Evolutionary conservation across 1,140 invertebrate genomes (phyloP).

Genomic region (Drosophila kikkawai): DNA sequence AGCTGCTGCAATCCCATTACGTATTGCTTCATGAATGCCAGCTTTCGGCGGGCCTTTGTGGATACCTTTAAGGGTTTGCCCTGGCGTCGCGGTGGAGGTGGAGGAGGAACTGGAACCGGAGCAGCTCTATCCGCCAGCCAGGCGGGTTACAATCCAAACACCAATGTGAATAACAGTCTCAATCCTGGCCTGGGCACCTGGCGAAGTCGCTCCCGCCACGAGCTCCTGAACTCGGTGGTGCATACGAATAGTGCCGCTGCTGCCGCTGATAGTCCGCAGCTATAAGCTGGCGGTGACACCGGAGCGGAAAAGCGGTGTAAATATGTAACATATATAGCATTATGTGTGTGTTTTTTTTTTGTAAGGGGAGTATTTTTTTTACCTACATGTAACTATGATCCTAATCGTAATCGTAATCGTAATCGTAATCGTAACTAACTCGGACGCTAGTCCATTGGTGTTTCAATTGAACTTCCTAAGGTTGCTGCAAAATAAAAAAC

Average conservation of each 20-base stretch:
- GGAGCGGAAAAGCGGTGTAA: conserved; percentile 5
- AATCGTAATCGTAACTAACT: conserved; percentile 32
- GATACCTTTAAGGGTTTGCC: conserved; percentile 80
- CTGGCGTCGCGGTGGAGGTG: conserved; percentile 36
- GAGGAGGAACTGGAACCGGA: background rate
- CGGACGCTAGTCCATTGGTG: conserved; percentile 47
- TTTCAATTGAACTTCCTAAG: conserved; percentile 69
- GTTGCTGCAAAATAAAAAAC: conserved; percentile 58
- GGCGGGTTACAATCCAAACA: conserved; percentile 34
- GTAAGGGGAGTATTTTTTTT: conserved; percentile 36
- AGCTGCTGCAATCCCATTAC: conserved; percentile 97
- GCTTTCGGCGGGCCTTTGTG: conserved; percentile 91
- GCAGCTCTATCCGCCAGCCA: conserved; percentile 54
- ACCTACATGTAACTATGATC: conserved; percentile 33
- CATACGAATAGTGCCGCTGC: conserved; percentile 45
- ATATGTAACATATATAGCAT: conserved; percentile 19
- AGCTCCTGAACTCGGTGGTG: conserved; percentile 61
- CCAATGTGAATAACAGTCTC: conserved; percentile 7
- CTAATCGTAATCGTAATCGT: conserved; percentile 9
- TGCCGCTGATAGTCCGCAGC: conserved; percentile 54
- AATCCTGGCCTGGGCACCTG: conserved; percentile 48
- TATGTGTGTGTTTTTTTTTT: conserved; percentile 20
- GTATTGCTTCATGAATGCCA: conserved; percentile 97
- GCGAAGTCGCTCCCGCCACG: conserved; percentile 58
- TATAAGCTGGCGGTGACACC: conserved; percentile 30